Evolutionary conservation across 1,140 invertebrate species (phyloP), one percentile per base, ranked within the genome.

Genomic region (Drosophila sechellia): DNA sequence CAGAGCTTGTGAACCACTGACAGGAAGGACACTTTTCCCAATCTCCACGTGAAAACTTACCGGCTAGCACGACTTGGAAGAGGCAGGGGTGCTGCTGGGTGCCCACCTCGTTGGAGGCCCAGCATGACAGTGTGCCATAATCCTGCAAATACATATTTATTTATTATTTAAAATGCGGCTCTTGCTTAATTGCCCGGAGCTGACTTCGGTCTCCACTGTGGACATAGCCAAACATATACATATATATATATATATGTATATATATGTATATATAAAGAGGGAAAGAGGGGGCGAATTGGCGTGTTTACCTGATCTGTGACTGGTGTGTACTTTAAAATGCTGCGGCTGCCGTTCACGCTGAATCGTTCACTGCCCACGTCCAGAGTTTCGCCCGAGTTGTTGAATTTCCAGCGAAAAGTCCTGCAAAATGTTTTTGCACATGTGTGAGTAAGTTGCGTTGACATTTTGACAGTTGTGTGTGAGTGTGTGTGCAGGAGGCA

Each of bases 331-430:
- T 94, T 94, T 50, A 96, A 93, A 74, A 95, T 94, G 81, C 94
- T 95, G 49, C 94, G 93, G 74, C 94, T 95, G 64, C 95, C 95
- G 86, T 95, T 95, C 76, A 94, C 94, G 27, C 94, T 95, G 93
- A 95, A 97, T 57, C 95, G 92, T 90, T 96, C 95, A 17, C 95
- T 94, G 54, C 95, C 94, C 50, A 97, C 95, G 91, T 97, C 96
- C 49, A 96, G 92, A 25, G 96, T 97, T 92, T 97, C 96, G 11
- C 95, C 95, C 15, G 96, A 97, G 93, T 97, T 97, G 93, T 97
- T 97, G 93, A 97, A 97, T 93, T 97, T 97, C 97, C 97, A 98
- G 77, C 96, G 95, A 93, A 98, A 98, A 81, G 94, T 95, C 63
- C 93, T 94, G 81, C 45, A 71, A 58, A 76, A 59, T 70, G 20